A percentile compares a stretch with the other conserved stretches of the same genome.
Conservation (phyloP, 2,797 vertebrate genomes). For the Sus cebifrons region DNA sequence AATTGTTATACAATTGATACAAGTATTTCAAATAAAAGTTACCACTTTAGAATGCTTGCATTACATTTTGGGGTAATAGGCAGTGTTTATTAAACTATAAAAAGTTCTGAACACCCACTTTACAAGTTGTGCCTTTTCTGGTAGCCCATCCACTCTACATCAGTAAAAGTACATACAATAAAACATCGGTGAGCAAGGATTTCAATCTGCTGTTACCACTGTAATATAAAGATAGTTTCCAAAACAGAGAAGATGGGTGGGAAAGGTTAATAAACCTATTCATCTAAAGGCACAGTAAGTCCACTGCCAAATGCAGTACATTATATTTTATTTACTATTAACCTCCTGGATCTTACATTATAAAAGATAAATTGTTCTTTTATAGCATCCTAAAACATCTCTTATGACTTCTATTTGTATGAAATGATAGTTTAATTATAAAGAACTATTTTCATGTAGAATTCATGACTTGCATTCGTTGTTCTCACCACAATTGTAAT, state of each 20-base stretch:
- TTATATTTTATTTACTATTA: conserved; percentile 87
- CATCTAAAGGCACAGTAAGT: conserved; percentile 72
- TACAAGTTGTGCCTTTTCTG: not conserved
- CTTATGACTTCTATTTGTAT: conserved; percentile 78
- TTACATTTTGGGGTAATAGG: not conserved
- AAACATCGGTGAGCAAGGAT: conserved; percentile 29
- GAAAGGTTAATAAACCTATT: conserved; percentile 79
- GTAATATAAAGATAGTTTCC: conserved; percentile 80
- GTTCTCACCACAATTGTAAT: not conserved
- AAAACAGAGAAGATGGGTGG: conserved; percentile 71
- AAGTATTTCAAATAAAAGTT: not conserved
- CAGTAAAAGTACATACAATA: not conserved
- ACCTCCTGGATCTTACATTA: conserved; percentile 68
- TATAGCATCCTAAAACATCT: conserved; percentile 66
- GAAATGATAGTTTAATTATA: conserved; percentile 70
- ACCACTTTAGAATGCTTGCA: not conserved
- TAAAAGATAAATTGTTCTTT: conserved; percentile 77
- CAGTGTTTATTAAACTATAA: not conserved
- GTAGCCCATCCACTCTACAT: not conserved
- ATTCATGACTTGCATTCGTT: not conserved
- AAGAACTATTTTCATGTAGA: conserved; percentile 64
- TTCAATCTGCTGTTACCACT: conserved; percentile 67
- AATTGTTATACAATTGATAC: not conserved
- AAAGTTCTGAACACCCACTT: not conserved
- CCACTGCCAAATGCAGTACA: conserved; percentile 73